Percentiles rank a stretch among this genome's conserved stretches.
phyloP scores from a whole-genome alignment of 1,140 invertebrate genomes.

The Leptopilina clavipes region DNA sequence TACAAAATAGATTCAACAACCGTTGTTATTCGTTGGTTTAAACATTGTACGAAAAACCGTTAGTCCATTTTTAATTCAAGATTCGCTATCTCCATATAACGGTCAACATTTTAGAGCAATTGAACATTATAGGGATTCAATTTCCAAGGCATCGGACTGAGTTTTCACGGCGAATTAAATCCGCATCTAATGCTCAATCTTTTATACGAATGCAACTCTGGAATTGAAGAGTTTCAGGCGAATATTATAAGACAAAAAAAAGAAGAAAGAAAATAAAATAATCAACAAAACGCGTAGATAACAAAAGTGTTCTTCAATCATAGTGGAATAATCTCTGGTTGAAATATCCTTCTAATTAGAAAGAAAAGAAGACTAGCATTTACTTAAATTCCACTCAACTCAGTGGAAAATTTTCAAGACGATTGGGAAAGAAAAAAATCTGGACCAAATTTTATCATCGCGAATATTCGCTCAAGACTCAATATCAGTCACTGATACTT shows the following conservation, averaged over 20 bases:
- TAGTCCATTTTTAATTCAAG: slow-evolving; percentile 23
- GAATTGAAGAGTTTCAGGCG: background rate
- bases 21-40: slow-evolving; percentile 21
- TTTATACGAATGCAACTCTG: background rate
- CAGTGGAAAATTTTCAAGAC: no score
- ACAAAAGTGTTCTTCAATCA: no score
- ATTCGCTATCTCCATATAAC: slow-evolving; percentile 24
- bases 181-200: slow-evolving; percentile 5
- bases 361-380: no score
- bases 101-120: slow-evolving; percentile 25
- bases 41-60: background rate
- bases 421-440: no score
- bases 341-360: no score
- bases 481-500: no score
- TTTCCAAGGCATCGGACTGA: background rate
- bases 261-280: background rate
- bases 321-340: no score
- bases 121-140: slow-evolving; percentile 24
- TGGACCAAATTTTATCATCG: no score
- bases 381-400: no score
- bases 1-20: slow-evolving; percentile 3
- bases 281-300: background rate
- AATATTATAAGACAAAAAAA: background rate
- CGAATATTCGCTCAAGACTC: no score
- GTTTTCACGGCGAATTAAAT: slow-evolving; percentile 25